A percentile compares a stretch with the other conserved stretches of the same genome.
Evolutionary conservation across 2,797 vertebrate species (phyloP).

Genomic region (Lacerta viridis): DNA sequence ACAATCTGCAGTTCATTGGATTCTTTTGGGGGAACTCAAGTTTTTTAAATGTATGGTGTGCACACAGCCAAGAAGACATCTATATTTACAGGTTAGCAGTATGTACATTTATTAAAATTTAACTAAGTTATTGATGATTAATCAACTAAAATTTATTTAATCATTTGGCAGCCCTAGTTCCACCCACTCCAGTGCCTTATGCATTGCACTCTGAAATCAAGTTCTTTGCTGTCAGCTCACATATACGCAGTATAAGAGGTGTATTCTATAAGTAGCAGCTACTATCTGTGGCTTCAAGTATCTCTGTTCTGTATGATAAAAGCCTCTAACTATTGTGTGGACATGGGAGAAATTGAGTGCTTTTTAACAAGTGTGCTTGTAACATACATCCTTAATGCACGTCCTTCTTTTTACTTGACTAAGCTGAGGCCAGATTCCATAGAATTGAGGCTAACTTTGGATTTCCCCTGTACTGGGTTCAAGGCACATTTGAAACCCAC

Average conservation of each 20-base stretch:
- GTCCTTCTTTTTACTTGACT: not conserved
- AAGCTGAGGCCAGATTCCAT: not conserved
- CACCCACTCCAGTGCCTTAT: not conserved
- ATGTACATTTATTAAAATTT: not conserved
- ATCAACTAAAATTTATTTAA: not conserved
- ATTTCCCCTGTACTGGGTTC: not conserved
- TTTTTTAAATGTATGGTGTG: too few species aligned
- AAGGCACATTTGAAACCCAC: slow-evolving; percentile 9
- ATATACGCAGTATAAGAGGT: not conserved
- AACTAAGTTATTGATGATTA: not conserved
- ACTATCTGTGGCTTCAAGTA: slow-evolving; percentile 6
- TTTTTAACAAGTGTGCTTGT: not conserved
- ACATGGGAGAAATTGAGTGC: not conserved
- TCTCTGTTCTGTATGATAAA: slow-evolving; percentile 13
- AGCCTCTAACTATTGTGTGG: slow-evolving; percentile 4
- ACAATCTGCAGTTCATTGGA: too few species aligned
- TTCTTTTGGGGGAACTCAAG: too few species aligned
- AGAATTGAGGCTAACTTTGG: not conserved
- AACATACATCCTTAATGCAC: not conserved
- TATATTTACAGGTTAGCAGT: not conserved
- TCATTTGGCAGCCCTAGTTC: not conserved
- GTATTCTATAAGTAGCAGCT: not conserved
- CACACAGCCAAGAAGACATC: not conserved
- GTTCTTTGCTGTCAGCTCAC: not conserved
- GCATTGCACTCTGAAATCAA: not conserved